Base-by-base conservation (phyloP, 2,888 invertebrate species). In the Nysson spinosus region DNA sequence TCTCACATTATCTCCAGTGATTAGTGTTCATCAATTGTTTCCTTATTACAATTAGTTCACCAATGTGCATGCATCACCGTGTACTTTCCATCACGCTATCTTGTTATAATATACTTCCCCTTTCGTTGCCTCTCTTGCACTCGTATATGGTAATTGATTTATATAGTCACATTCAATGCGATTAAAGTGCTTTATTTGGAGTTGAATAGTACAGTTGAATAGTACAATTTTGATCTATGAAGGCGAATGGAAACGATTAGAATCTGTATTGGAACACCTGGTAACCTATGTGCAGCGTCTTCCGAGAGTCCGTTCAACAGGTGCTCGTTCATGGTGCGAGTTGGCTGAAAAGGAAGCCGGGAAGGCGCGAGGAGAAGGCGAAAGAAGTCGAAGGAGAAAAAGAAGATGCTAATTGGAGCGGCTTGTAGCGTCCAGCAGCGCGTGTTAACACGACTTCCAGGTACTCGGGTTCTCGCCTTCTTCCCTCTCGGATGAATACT, bases 401-500 rank as follows among this genome's bases (percentile, higher is more conserved):
- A 70, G 73, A 74, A 79, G 77, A 78, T 82, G 83, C 81, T 84
- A 84, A 84, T 83, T 83, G 78, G 78, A 83, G 80, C 82, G 76
- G 77, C 74, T 72, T 72, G 72, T 77, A 81, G 75, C 72, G 70
- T 76, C 72, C 72, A 75, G 73, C 74, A 69, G 73, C 72, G 77
- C 73, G 67, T 73, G 77, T 75, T 79, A 79, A 78, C 78, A 79
- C 71, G 71, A 75, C 71, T 79, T 79, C 74, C 76, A 77, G 74
- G 77, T 79, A 79, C 62, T 71, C 64, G 42, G 60, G 55, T 22
- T 35, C 64, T 57, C 56, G 42, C 58, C 60, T 46, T 43, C 58
- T 44, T 42, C 71, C 37, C 46, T 44, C 50, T 37, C 62, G 56
- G 39, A 42, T 40, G 67, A 75, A 75, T 70, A 70, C 60, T 69